Conservation (phyloP, 2,797 vertebrate genomes). For the Pseudocheirus occidentalis region DNA sequence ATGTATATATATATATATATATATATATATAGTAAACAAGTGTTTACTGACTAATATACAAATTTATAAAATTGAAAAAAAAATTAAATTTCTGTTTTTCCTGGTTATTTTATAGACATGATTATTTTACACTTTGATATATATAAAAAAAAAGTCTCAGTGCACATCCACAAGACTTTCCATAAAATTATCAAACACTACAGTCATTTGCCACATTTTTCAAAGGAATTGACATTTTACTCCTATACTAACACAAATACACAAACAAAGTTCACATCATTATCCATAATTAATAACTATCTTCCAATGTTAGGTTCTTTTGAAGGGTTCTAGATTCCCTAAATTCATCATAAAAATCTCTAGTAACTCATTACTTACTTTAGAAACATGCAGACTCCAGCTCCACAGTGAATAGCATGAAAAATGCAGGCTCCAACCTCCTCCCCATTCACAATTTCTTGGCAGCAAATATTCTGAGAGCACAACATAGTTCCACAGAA, state of each 20-base stretch:
- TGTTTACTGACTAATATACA: not conserved
- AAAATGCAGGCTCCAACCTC: constrained; percentile 95
- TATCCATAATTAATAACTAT: not conserved
- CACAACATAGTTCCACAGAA: constrained; percentile 96
- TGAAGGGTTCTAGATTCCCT: constrained; percentile 17
- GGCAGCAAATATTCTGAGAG: constrained; percentile 96
- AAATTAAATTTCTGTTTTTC: not conserved
- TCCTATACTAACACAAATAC: constrained; percentile 10
- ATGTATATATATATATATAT: too few relatives aligned
- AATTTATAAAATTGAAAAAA: not conserved
- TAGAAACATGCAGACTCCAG: constrained; percentile 97
- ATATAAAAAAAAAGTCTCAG: constrained; percentile 26
- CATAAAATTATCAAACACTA: constrained; percentile 38
- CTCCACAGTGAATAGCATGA: constrained; percentile 94
- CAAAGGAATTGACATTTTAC: constrained; percentile 17
- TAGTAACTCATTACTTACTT: constrained; percentile 86
- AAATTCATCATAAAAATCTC: constrained; percentile 12
- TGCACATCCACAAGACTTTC: constrained; percentile 40
- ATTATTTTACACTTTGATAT: not conserved
- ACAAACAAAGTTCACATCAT: constrained; percentile 15
- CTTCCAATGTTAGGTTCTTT: not conserved
- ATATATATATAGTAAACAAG: not conserved
- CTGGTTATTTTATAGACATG: not conserved
- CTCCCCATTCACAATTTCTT: constrained; percentile 93
- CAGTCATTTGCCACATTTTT: not conserved